Evolutionary conservation across 1,140 invertebrate genomes (phyloP).

Genomic region (Parapsyche elsis): DNA sequence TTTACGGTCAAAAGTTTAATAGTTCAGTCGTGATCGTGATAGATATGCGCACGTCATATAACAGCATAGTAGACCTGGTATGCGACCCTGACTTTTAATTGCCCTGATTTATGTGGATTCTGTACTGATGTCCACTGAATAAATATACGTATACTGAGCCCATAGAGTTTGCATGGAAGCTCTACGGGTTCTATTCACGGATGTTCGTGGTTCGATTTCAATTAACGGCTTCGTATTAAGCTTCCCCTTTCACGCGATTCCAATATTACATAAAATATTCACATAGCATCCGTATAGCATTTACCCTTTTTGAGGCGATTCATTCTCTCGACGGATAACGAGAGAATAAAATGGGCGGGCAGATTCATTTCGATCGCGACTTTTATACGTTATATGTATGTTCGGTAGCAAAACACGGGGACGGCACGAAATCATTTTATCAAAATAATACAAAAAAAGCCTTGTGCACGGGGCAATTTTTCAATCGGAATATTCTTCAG

Average conservation of each 20-base stretch:
- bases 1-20: slow-evolving; percentile 39
- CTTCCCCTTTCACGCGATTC: background rate
- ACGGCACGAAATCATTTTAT: slow-evolving; percentile 13
- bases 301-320: background rate
- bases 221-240: no score
- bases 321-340: background rate
- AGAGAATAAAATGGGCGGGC: background rate
- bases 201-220: no score
- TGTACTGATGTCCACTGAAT: background rate
- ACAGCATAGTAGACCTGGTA: background rate
- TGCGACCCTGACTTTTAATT: slow-evolving; percentile 30
- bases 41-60: background rate
- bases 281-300: background rate
- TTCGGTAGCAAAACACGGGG: background rate
- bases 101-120: slow-evolving; percentile 21
- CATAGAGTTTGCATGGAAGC: no score
- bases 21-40: slow-evolving; percentile 33
- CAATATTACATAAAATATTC: background rate
- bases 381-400: background rate
- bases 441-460: slow-evolving; percentile 14
- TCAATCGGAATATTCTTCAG: background rate
- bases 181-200: no score
- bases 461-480: background rate
- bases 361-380: background rate
- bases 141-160: background rate